Percentiles rank a stretch among this genome's conserved stretches.
Evolutionary conservation across 2,888 invertebrate species (phyloP).

Genomic region (Eucera pruinosa): DNA sequence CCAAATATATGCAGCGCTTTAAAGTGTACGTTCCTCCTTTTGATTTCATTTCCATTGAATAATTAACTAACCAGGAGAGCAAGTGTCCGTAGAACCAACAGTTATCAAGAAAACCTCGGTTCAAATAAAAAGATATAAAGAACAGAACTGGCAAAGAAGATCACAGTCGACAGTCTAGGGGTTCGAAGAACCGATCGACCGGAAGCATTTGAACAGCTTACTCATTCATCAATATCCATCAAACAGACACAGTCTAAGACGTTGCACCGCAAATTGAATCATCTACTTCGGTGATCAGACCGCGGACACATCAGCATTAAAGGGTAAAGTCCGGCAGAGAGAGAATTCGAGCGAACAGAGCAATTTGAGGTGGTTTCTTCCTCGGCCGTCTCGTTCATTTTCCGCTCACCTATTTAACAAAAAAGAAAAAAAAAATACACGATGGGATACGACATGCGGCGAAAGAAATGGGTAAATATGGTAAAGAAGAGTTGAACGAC

Average conservation of each 20-base stretch:
- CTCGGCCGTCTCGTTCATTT: slow-evolving; percentile 79
- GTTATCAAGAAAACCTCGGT: background rate
- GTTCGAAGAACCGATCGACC: slow-evolving; percentile 26
- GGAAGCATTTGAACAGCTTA: slow-evolving; percentile 18
- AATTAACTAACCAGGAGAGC: background rate
- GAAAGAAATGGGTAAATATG: slow-evolving; percentile 77
- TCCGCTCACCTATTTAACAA: slow-evolving; percentile 70
- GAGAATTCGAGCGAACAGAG: slow-evolving; percentile 6
- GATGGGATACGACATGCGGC: slow-evolving; percentile 76
- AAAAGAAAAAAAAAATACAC: slow-evolving; percentile 19
- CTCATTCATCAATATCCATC: slow-evolving; percentile 17
- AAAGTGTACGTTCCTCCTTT: background rate
- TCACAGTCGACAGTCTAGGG: background rate
- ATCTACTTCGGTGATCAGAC: slow-evolving; percentile 8
- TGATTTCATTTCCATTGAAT: background rate
- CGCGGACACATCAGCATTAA: slow-evolving; percentile 9
- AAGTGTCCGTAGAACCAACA: background rate
- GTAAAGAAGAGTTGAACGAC: slow-evolving; percentile 45
- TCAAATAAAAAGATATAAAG: background rate
- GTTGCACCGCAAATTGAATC: slow-evolving; percentile 18
- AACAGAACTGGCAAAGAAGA: background rate
- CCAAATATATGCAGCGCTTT: background rate
- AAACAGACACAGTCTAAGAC: slow-evolving; percentile 5
- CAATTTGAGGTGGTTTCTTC: slow-evolving; percentile 81
- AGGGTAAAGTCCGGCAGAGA: background rate